Base-by-base conservation (phyloP, 2,113 vertebrate genomes). In the Phalacrocorax pelagicus region DNA sequence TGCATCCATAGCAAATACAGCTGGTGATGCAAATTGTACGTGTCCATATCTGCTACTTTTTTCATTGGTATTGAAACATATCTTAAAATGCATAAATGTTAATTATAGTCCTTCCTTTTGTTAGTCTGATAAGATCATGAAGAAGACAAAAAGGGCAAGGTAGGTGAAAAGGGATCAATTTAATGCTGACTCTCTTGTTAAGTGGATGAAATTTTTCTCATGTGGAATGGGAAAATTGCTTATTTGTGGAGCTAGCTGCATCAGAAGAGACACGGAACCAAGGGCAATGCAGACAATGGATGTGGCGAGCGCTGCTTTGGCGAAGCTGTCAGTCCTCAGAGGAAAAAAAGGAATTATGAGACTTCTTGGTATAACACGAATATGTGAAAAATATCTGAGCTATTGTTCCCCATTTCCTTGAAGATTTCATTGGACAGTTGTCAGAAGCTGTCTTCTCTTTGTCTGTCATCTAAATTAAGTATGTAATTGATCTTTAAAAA, bases 401-500 rank as follows among this genome's bases (percentile, higher is more conserved):
- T 92, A 94, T 58, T 75, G 52, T 88, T 96, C 51, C 38, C 36
- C 13, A 36, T 89, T 95, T 86, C 80, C 66, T 85, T 88, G 38
- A 80, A 82, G 85, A 93, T 96, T 88, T 86, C 47, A 71, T 72
- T 93, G 94, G 90, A 84, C 80, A 89, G 78, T 95, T 95, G 66
- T 96, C 91, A 95, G 86, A 96, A 94, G 71, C 83, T 59, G 38
- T 80, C 73, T 95, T 57, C 51, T 91, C 58, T 97, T 96, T 95
- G 87, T 93, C 84, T 87, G 65, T 94, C 79, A 75, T 92, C 78
- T 94, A 84, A 95, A 96, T 95, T 94, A 96, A 95, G 55, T 85
- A 91, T 11, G 38, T 93, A 96, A 97, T 86, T 92, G 92, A 96
- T 92, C 95, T 90, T 91, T 52, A 34, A 83, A 90, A 67, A 91